Conservation (phyloP, 2,797 vertebrate species). For the Apodemus agrarius region DNA sequence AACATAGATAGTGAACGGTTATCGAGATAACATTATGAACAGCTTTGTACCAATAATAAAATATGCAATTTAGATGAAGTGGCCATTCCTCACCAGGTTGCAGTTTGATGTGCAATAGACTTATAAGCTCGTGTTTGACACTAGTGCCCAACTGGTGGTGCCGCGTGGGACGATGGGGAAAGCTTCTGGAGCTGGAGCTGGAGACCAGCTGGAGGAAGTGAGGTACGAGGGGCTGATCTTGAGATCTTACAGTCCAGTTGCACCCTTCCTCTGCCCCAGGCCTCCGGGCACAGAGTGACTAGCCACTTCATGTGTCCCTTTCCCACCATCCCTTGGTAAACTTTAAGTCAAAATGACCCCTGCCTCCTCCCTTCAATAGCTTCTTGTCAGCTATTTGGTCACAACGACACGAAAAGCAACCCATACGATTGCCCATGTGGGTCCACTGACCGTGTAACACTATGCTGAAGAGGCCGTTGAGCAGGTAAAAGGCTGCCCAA, state of each 20-base stretch:
- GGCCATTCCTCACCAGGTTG: background rate
- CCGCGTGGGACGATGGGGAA: background rate
- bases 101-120: background rate
- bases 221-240: background rate
- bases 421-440: background rate
- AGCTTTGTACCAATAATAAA: background rate
- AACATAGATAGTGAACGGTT: background rate
- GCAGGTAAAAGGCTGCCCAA: background rate
- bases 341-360: background rate
- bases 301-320: background rate
- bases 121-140: background rate
- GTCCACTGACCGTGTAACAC: accelerated
- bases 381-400: background rate
- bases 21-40: background rate
- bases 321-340: background rate
- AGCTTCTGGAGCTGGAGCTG: background rate
- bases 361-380: background rate
- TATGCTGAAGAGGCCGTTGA: background rate
- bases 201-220: background rate
- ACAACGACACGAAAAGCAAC: background rate
- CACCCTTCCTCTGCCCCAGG: background rate
- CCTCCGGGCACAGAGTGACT: background rate
- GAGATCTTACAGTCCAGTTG: no score
- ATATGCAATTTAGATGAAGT: background rate
- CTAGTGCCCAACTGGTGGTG: background rate